Evolutionary conservation across 2,797 vertebrate genomes (phyloP), one percentile per base, ranked within the genome.

Genomic region (Hafferia zeledoni): DNA sequence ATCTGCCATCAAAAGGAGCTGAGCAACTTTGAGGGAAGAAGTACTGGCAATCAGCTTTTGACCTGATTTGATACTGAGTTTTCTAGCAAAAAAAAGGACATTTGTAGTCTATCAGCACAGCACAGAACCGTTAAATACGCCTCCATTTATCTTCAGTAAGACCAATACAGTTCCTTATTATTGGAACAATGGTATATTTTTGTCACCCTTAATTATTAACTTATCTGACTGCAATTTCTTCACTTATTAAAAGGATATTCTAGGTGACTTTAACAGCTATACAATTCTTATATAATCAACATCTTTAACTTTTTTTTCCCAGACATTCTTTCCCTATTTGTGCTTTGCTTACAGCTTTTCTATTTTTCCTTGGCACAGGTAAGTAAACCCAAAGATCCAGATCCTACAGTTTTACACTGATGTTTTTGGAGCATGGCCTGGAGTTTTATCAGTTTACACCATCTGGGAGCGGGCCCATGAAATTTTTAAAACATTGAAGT

Each of bases 141-240:
- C 83, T 90, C 89, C 87, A 52, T 94, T 93, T 91, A 78, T 88
- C 76, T 80, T 60, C 37, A 61, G 1, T 56, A 72, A 93, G 83
- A 63, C 75, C 84, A 80, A 87, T 68, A 43, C 8, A 2, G 43
- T 65, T 92, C 50, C 90, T 95, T 89, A 87, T 95, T 76, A 87
- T 39, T 64, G 49, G 89, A 93, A 95, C 86, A 92, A 90, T 89
- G 84, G 92, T 77, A 6, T 87, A 92, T 95, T 95, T 95, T 94
- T 95, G 85, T 83, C 91, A 90, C 8, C 55, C 80, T 91, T 95
- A 96, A 94, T 94, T 86, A 93, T 86, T 75, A 94, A 95, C 80
- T 91, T 83, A 83, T 65, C 87, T 78, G 72, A 43, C 77, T 94
- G 69, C 0, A 0, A 81, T 88, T 70, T 69, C 82, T 86, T 83